Evolutionary conservation across 2,888 invertebrate genomes (phyloP), one percentile per base, ranked within the genome.

Genomic region (Hirudinaria manillensis): DNA sequence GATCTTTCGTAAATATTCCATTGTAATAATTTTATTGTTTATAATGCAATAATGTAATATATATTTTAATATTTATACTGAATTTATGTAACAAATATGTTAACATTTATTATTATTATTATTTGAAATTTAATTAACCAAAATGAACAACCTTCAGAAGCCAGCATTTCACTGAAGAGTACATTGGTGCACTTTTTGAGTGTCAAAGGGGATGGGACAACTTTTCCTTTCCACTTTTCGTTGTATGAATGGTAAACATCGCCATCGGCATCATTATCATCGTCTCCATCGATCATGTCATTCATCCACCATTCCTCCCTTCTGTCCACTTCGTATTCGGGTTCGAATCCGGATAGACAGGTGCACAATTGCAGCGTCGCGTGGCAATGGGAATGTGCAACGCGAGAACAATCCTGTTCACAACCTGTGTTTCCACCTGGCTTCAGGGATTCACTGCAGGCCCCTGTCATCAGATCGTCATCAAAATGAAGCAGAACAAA

Each of bases 401-500:
- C 29, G 10, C n/a, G 24, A 61, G 61, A 61, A 16, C 61, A 61
- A 61, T 61, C 61, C 29, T 61, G 61, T n/a, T 61, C 61, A 29
- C 61, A 61, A 61, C 29, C 61, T 27, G 61, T 13, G 24, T 3
- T 2, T 7, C 24, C 24, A 61, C 24, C 61, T 24, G 61, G 24
- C 19, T 61, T 61, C 29, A 61, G 29, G 24, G 61, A 61, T 61
- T 61, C 61, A 61, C 6, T 61, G 10, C 61, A 61, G 29, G 61
- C 61, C 10, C 61, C 61, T 61, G 4, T 45, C 4, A 45, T 16
- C 16, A 4, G 38, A 45, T 45, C 16, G 10, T 45, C 13, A 10
- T 4, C 13, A 45, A 16, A 3, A 45, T 45, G 10, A n/a, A n/a
- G n/a, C n/a, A n/a, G n/a, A n/a, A n/a, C n/a, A n/a, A n/a, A n/a